Evolutionary conservation across 2,888 invertebrate species (phyloP), one percentile per base, ranked within the genome.

Genomic region (Autographa gamma): DNA sequence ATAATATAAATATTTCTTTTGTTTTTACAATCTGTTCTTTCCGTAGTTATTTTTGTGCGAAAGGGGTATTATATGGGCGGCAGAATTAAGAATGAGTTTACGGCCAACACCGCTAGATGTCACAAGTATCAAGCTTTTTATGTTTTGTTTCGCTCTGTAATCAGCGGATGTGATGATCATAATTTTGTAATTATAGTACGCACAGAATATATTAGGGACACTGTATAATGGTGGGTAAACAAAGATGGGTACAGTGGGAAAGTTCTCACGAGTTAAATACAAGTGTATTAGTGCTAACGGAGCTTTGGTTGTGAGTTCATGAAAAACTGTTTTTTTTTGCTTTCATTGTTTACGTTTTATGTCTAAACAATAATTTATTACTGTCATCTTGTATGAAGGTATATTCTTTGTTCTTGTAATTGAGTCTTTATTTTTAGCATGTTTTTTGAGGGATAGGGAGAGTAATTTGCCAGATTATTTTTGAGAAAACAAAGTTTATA

Each of bases 221-320:
- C 63, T 59, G 60, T 70, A 72, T 76, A 75, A 74, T 34, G n/a
- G 71, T 64, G 62, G 69, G 66, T 54, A 72, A 63, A 74, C 75
- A 81, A 76, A 75, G 78, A 79, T 75, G 58, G 58, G 70, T 78
- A 75, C 76, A 71, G 81, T 88, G 89, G 81, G 90, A 90, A 88
- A 70, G 74, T 86, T 90, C 89, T 74, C 90, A 89, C 85, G 85
- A 77, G 59, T 76, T 59, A 73, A 66, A 78, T 63, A 74, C 71
- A 77, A 67, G 65, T 61, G 63, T 60, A 72, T 71, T 77, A 63
- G 63, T 70, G 74, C 43, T 82, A 88, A 87, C 88, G 88, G 87
- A 66, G 85, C 71, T 74, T 78, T 48, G 48, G n/a, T 48, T 48
- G 48, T 62, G 25, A 41, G 14, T 43, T 61, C 56, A 32, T 68